Evolutionary conservation across 2,888 invertebrate species (phyloP), one percentile per base, ranked within the genome.

Genomic region (Synergus umbraculus): DNA sequence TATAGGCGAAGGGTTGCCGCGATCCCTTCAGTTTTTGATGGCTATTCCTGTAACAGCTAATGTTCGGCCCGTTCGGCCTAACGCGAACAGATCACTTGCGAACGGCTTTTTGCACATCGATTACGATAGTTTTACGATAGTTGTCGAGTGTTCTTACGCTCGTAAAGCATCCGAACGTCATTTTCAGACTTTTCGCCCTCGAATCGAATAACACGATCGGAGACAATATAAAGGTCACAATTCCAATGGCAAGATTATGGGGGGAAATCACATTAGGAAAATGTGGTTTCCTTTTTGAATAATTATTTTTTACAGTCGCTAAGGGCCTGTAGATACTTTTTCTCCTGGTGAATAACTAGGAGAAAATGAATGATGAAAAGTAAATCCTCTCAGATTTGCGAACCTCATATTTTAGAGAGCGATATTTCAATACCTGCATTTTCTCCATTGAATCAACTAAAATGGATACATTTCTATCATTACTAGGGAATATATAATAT

Each of bases 101-200:
- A 81, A 77, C 77, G 79, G 83, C 85, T 88, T 87, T 88, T 89
- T 85, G 85, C 84, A 84, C 89, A 88, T 89, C 90, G 89, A 90
- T 90, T 87, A 87, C 87, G 88, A 89, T 89, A 88, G 88, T 88
- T 90, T 90, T 90, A 89, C 89, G 89, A 89, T 88, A 87, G 86
- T 85, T 87, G 83, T 85, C 85, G 83, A 84, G 85, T 84, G 85
- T 87, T 87, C 86, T 87, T 85, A 86, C 86, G 86, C 87, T 88
- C 90, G 88, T 90, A 90, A 90, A 90, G 85, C 86, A 81, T 83
- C 79, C 58, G 64, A 54, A 10, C 41, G 69, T 69, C 83, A 54
- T 81, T 83, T 82, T 77, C 76, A 77, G 77, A 82, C 80, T 79
- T 79, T 80, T 82, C 76, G 41, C 77, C 65, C 49, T 76, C 78